A percentile compares a stretch with the other conserved stretches of the same genome.
Conservation (phyloP, 2,113 vertebrate species). For the Rhinoptilus africanus region DNA sequence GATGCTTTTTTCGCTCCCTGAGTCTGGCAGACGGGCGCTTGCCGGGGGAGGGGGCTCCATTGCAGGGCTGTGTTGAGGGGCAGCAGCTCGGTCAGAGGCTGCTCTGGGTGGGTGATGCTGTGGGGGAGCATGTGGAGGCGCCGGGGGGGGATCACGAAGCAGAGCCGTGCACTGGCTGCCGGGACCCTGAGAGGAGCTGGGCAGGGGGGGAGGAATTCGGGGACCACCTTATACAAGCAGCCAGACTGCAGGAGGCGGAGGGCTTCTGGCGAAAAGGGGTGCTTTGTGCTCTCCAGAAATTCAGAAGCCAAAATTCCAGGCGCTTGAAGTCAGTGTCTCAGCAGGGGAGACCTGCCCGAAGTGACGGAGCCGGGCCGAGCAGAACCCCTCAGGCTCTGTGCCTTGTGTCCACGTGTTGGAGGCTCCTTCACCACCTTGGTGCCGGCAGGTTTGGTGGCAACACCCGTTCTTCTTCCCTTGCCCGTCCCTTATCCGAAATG, state of each 20-base stretch:
- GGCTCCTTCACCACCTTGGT: fast-evolving
- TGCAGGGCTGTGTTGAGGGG: background rate
- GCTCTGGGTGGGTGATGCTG: background rate
- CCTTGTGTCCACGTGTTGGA: fast-evolving
- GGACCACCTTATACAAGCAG: background rate
- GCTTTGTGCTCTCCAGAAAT: background rate
- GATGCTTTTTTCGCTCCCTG: background rate
- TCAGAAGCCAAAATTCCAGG: background rate
- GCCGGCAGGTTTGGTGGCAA: background rate
- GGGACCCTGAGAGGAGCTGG: background rate
- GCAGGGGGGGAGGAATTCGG: background rate
- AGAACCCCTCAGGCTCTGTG: background rate
- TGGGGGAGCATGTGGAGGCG: background rate
- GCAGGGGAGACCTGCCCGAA: background rate
- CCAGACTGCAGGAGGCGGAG: background rate
- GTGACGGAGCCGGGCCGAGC: background rate
- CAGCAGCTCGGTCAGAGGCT: background rate
- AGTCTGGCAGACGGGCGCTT: fast-evolving
- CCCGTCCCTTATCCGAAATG: background rate
- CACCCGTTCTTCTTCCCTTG: fast-evolving
- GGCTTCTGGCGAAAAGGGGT: background rate
- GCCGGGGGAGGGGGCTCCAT: background rate
- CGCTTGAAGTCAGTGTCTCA: background rate
- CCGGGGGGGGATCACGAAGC: background rate
- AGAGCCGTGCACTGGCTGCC: background rate